Percentiles rank a stretch among this genome's conserved stretches.
Evolutionary conservation across 2,888 invertebrate genomes (phyloP).

Genomic region (Glyphotaelius pellucidus): DNA sequence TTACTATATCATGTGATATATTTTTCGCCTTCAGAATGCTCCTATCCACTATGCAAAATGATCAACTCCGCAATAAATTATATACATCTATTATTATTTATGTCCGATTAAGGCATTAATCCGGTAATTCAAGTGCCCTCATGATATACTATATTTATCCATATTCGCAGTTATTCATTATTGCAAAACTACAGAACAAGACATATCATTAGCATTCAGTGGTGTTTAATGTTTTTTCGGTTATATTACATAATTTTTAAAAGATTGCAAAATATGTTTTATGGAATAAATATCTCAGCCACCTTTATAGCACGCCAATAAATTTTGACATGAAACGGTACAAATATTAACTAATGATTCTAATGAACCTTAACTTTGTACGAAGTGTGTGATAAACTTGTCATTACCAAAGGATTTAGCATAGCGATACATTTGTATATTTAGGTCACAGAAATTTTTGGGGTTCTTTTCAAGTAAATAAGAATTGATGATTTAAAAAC

Average conservation of each 20-base stretch:
- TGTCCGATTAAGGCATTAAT: not conserved
- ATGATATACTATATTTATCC: not conserved
- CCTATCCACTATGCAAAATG: not conserved
- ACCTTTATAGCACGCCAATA: too few species aligned
- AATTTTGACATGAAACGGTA: too few species aligned
- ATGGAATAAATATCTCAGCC: too few species aligned
- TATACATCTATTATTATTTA: not conserved
- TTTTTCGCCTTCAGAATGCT: not conserved
- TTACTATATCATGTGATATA: not conserved
- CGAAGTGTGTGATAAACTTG: too few species aligned
- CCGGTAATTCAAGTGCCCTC: not conserved
- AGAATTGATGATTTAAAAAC: too few species aligned
- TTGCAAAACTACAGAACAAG: not conserved
- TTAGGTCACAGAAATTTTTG: too few species aligned
- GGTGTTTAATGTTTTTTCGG: not conserved
- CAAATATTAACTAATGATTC: too few species aligned
- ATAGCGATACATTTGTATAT: too few species aligned
- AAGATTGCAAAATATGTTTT: not conserved
- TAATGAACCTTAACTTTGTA: too few species aligned
- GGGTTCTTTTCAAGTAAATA: too few species aligned
- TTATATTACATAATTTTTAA: not conserved
- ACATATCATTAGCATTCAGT: not conserved
- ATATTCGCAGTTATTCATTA: not conserved
- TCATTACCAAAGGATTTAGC: too few species aligned
- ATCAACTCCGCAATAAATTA: not conserved